These are phyloP conservation scores for Pandemis cinnamomeana DNA, from an alignment of 2,888 invertebrate species.

Conservation along the genomic window DNA sequence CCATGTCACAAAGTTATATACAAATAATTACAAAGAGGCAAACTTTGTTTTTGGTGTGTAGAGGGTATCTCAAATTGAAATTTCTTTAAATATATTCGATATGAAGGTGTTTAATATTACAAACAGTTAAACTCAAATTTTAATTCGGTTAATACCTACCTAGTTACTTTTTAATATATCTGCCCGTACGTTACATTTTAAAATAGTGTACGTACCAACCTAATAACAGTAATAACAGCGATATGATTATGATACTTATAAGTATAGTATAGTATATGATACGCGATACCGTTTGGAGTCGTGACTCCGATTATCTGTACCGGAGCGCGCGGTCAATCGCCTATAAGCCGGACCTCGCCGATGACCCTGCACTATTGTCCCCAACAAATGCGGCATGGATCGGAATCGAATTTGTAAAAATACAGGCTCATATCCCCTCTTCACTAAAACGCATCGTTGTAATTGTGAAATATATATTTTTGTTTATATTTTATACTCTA, in stretches of 20 bases:
- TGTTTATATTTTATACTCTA: background rate
- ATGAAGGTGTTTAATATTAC: too few species aligned
- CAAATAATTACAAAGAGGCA: too few species aligned
- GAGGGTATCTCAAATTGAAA: too few species aligned
- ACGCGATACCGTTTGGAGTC: conserved; percentile 51
- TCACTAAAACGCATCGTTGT: conserved; percentile 7
- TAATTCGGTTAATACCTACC: background rate
- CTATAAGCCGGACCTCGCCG: conserved; percentile 50
- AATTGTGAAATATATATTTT: background rate
- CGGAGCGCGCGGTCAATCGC: conserved; percentile 61
- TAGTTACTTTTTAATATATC: background rate
- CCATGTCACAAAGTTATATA: background rate
- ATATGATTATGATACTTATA: conserved; percentile 23
- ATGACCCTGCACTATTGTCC: conserved; percentile 55
- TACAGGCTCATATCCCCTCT: conserved; percentile 3
- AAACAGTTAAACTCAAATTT: background rate
- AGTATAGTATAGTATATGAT: conserved; percentile 4
- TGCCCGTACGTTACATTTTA: background rate
- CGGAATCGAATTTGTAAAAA: conserved; percentile 19
- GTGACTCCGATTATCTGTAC: conserved; percentile 64
- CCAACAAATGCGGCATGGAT: conserved; percentile 34
- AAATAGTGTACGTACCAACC: background rate
- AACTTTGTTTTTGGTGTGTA: too few species aligned
- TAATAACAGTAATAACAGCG: conserved; percentile 5
- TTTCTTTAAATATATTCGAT: too few species aligned